Evolutionary conservation across 2,888 invertebrate species (phyloP).

Genomic region (Philaethria dido): DNA sequence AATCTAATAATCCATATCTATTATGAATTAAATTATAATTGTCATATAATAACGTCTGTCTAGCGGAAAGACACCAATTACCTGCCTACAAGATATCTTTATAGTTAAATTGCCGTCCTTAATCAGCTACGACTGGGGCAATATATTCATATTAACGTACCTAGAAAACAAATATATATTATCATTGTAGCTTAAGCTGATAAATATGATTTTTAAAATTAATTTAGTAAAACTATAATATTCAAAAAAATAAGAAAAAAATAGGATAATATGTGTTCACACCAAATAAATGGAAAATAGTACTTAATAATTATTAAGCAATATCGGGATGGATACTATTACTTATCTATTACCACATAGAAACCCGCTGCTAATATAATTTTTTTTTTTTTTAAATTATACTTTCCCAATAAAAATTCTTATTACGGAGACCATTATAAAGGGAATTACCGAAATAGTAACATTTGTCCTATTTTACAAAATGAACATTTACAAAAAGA

Average conservation of each 20-base stretch:
- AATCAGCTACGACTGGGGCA: constrained; percentile 36
- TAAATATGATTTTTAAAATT: background rate
- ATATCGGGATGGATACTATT: too few relatives aligned
- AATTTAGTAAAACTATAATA: too few relatives aligned
- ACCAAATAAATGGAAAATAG: too few relatives aligned
- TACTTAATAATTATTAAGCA: too few relatives aligned
- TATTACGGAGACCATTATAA: background rate
- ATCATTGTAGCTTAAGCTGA: background rate
- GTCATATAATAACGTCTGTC: constrained; percentile 40
- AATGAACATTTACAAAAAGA: constrained; percentile 9
- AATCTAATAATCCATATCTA: background rate
- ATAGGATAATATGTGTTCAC: too few relatives aligned
- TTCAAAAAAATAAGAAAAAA: too few relatives aligned
- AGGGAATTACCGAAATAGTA: background rate
- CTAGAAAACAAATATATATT: background rate
- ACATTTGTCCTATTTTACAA: background rate
- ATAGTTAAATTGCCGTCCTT: constrained; percentile 56
- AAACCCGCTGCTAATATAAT: too few relatives aligned
- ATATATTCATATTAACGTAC: constrained; percentile 17
- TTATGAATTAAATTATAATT: constrained; percentile 20
- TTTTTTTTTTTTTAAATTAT: too few relatives aligned
- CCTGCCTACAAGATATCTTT: constrained; percentile 50
- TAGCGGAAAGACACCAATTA: constrained; percentile 52
- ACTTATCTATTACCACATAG: too few relatives aligned
- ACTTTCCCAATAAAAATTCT: too few relatives aligned